phyloP scores from a whole-genome alignment of 1,140 invertebrate genomes.

The Papilio polytes region DNA sequence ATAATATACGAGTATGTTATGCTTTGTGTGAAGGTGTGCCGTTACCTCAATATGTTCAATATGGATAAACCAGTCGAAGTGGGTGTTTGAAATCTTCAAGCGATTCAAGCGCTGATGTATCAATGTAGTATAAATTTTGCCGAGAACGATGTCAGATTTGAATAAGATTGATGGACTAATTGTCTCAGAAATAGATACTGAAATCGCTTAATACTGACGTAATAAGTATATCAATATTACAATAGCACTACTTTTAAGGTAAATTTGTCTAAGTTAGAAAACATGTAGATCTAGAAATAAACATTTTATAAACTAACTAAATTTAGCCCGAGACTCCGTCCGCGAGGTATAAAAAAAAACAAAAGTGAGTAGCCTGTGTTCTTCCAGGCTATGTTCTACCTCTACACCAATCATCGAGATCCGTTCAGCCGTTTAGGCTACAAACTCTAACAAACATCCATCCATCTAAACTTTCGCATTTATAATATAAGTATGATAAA shows the following conservation, averaged over 20 bases:
- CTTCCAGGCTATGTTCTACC: no score
- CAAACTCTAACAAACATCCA: no score
- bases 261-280: background rate
- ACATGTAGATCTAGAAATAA: background rate
- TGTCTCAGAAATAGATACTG: background rate
- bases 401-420: no score
- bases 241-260: background rate
- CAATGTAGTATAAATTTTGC: constrained; percentile 25
- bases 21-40: constrained; percentile 28
- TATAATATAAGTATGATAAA: no score
- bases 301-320: background rate
- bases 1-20: constrained; percentile 31
- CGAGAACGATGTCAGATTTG: constrained; percentile 8
- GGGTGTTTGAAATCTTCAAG: constrained; percentile 32
- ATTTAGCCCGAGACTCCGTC: no score
- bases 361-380: no score
- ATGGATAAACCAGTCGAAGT: constrained; percentile 21
- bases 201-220: background rate
- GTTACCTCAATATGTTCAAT: constrained; percentile 24
- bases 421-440: no score
- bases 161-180: constrained; percentile 18
- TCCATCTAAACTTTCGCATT: no score
- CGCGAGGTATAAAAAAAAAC: no score
- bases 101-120: constrained; percentile 21
- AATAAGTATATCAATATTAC: background rate